Conservation (phyloP, 2,888 invertebrate genomes). For the Ochropleura plecta region DNA sequence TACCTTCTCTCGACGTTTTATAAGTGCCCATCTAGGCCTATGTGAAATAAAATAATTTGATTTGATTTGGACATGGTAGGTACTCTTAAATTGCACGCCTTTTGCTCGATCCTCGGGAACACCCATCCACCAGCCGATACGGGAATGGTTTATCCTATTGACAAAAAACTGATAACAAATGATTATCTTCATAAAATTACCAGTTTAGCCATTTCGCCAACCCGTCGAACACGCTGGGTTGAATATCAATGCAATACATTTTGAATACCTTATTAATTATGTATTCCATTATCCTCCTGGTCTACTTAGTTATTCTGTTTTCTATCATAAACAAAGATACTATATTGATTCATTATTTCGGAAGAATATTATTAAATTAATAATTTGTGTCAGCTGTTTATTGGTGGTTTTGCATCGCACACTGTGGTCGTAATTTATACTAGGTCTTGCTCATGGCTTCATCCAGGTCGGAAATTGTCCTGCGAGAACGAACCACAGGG, state of each 20-base stretch:
- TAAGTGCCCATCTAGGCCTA: too few relatives aligned
- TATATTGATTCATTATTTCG: neutral
- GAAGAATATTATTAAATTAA: neutral
- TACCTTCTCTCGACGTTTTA: too few relatives aligned
- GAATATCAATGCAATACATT: slow-evolving; percentile 5
- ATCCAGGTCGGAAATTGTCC: neutral
- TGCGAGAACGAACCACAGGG: neutral
- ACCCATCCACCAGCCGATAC: too few relatives aligned
- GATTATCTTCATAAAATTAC: neutral
- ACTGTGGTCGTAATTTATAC: neutral
- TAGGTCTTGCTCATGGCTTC: neutral
- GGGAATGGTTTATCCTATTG: neutral
- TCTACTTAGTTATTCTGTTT: neutral
- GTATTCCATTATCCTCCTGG: slow-evolving; percentile 5
- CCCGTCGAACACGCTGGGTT: neutral
- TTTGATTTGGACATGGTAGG: too few relatives aligned
- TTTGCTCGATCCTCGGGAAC: too few relatives aligned
- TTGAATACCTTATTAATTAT: slow-evolving; percentile 19
- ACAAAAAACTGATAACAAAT: neutral
- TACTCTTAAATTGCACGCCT: too few relatives aligned
- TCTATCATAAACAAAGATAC: neutral
- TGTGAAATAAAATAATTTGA: too few relatives aligned
- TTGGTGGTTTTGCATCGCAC: slow-evolving; percentile 4
- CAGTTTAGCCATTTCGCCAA: neutral
- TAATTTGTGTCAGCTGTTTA: slow-evolving; percentile 2